These are phyloP conservation scores for Diplazon laetatorius DNA, from an alignment of 2,888 invertebrate genomes.

Conservation along the genomic window DNA sequence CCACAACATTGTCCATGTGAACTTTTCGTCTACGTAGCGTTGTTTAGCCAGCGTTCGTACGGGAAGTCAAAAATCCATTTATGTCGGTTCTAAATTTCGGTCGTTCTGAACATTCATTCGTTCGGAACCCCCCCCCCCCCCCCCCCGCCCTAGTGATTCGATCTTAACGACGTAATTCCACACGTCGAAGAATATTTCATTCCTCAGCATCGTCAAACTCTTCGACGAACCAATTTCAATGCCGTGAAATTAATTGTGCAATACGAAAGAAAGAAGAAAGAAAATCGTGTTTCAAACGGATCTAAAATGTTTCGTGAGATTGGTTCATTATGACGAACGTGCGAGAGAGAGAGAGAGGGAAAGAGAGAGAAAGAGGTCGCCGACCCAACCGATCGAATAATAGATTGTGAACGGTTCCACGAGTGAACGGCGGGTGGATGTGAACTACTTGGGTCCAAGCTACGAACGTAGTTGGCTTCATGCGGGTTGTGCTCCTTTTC, in stretches of 20 bases:
- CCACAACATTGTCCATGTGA: too few relatives aligned
- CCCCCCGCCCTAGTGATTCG: too few relatives aligned
- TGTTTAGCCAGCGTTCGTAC: too few relatives aligned
- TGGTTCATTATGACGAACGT: slow-evolving; percentile 53
- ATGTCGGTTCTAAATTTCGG: too few relatives aligned
- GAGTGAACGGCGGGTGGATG: slow-evolving; percentile 58
- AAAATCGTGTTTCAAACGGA: slow-evolving; percentile 6
- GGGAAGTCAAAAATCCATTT: too few relatives aligned
- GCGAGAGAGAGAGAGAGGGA: neutral
- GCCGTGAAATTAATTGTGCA: too few relatives aligned
- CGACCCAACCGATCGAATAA: slow-evolving; percentile 61
- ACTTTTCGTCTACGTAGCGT: too few relatives aligned
- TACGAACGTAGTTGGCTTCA: slow-evolving; percentile 47
- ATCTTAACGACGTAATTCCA: too few relatives aligned
- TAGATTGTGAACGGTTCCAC: slow-evolving; percentile 59
- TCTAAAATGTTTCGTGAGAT: slow-evolving; percentile 32
- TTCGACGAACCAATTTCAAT: slow-evolving; percentile 6
- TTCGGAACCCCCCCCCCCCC: too few relatives aligned
- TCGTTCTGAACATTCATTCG: too few relatives aligned
- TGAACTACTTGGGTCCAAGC: slow-evolving; percentile 58
- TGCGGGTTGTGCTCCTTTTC: slow-evolving; percentile 63
- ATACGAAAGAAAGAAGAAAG: too few relatives aligned
- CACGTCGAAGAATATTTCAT: too few relatives aligned
- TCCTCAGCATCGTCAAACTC: slow-evolving; percentile 18
- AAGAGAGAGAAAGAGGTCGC: slow-evolving; percentile 30